Conservation (phyloP, 2,888 invertebrate species). For the Neoascia interrupta region DNA sequence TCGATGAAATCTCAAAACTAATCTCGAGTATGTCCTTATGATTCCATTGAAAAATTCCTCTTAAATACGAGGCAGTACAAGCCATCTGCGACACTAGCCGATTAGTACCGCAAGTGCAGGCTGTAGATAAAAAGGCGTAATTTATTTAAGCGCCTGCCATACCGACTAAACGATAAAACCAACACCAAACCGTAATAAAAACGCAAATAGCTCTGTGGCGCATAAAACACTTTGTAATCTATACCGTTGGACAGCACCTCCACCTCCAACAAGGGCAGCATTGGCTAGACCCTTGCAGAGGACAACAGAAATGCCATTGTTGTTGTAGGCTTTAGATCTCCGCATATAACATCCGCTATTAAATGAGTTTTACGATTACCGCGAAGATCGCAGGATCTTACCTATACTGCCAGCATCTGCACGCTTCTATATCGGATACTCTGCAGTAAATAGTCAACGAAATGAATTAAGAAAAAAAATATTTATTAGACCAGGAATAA, state of each 20-base stretch:
- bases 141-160: slow-evolving; percentile 60
- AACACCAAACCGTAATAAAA: slow-evolving; percentile 66
- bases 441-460: not conserved
- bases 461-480: slow-evolving; percentile 5
- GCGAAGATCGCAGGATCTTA: slow-evolving; percentile 37
- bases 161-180: slow-evolving; percentile 55
- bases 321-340: not conserved
- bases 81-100: slow-evolving; percentile 9
- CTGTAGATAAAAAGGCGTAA: slow-evolving; percentile 46
- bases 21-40: slow-evolving; percentile 5
- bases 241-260: slow-evolving; percentile 46
- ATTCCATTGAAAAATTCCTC: slow-evolving; percentile 5
- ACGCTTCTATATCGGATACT: no score
- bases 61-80: not conserved
- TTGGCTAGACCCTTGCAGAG: no score
- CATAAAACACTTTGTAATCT: slow-evolving; percentile 64
- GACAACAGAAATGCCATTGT: not conserved
- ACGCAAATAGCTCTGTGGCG: slow-evolving; percentile 57
- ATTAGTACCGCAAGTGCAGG: slow-evolving; percentile 48
- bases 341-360: slow-evolving; percentile 39
- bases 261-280: not conserved
- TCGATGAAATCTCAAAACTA: slow-evolving; percentile 42
- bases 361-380: slow-evolving; percentile 56
- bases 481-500: slow-evolving; percentile 15
- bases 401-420: not conserved